Conservation (phyloP, 2,113 vertebrate species). For the Rhinichthys klamathensis region DNA sequence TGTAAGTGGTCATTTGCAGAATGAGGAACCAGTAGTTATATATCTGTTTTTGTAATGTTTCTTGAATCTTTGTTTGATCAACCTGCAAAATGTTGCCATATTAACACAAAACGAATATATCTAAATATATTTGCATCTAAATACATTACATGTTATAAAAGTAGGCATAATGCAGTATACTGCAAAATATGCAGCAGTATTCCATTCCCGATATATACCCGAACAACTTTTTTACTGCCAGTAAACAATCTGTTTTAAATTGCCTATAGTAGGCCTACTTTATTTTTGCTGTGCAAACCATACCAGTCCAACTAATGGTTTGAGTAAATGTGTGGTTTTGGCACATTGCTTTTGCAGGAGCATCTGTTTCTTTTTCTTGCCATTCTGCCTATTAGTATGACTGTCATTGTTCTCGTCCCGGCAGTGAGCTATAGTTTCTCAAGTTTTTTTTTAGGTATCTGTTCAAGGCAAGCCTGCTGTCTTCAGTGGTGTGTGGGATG, state of each 20-base stretch:
- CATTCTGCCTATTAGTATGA: constrained; percentile 54
- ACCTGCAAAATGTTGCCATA: not conserved
- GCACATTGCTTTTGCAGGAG: constrained; percentile 3
- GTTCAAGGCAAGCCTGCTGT: constrained; percentile 86
- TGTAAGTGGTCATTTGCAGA: too few species aligned
- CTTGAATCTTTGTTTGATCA: not conserved
- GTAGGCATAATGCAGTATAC: not conserved
- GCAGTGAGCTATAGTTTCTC: constrained; percentile 92
- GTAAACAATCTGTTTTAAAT: not conserved
- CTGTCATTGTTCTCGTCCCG: constrained; percentile 94
- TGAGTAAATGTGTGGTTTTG: not conserved
- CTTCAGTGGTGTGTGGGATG: constrained; percentile 45
- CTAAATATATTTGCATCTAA: too few species aligned
- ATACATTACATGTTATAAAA: not conserved
- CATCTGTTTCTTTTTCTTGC: constrained; percentile 21
- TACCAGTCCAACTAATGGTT: not conserved
- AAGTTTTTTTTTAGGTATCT: constrained; percentile 84
- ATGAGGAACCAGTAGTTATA: too few species aligned
- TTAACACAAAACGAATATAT: too few species aligned
- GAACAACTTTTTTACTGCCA: not conserved
- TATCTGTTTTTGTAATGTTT: not conserved
- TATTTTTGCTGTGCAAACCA: not conserved
- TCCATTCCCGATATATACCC: not conserved
- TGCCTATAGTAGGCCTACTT: not conserved
- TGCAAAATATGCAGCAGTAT: not conserved